Conservation (phyloP, 2,113 vertebrate species). For the Elephas maximus region DNA sequence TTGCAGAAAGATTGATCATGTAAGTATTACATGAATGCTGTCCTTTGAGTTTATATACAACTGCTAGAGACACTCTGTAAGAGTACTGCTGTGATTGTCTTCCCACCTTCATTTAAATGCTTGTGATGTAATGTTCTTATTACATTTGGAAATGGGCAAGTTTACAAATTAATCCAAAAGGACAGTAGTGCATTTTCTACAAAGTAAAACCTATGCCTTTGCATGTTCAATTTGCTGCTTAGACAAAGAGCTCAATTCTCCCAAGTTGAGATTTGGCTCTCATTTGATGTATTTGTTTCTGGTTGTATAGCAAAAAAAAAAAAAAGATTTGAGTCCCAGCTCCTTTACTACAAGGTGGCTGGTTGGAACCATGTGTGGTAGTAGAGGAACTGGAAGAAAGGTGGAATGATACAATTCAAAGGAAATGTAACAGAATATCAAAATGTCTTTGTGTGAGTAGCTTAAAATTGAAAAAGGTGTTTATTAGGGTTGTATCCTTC, state of each 20-base stretch:
- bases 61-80: not conserved
- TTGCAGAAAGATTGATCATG: not conserved
- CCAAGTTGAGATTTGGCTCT: not conserved
- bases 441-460: not conserved
- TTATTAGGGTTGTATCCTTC: not conserved
- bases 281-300: not conserved
- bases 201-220: not conserved
- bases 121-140: not conserved
- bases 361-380: not conserved
- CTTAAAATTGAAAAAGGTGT: not conserved
- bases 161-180: not conserved
- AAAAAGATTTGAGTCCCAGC: not conserved
- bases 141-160: not conserved
- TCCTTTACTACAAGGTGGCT: not conserved
- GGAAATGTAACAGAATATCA: not conserved
- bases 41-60: not conserved
- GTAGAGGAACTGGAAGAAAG: too few relatives aligned
- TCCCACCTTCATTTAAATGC: not conserved
- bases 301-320: not conserved
- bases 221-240: not conserved
- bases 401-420: not conserved
- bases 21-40: not conserved
- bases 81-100: not conserved
- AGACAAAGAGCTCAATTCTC: not conserved
- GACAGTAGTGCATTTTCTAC: not conserved